phyloP scores from a whole-genome alignment of 2,113 vertebrate genomes.

The Sander lucioperca region DNA sequence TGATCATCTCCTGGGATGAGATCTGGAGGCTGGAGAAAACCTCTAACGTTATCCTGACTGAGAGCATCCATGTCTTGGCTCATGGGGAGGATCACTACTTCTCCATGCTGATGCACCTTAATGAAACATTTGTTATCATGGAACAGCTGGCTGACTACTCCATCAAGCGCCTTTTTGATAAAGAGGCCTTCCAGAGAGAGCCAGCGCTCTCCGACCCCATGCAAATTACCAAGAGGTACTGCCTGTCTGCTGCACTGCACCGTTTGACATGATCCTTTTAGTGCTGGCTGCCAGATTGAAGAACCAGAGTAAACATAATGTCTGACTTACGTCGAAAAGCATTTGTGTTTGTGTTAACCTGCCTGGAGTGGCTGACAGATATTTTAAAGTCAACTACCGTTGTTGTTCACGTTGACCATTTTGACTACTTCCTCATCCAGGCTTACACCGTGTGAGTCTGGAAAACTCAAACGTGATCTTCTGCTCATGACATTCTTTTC shows the following conservation, averaged over 20 bases:
- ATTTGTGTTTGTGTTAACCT: constrained; percentile 38
- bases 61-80: constrained; percentile 93
- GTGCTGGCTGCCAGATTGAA: constrained; percentile 2
- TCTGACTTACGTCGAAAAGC: constrained; percentile 14
- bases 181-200: constrained; percentile 92
- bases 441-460: background rate
- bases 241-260: constrained; percentile 4
- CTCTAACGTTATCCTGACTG: constrained; percentile 93
- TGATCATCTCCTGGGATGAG: constrained; percentile 95
- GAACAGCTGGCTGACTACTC: constrained; percentile 95
- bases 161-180: constrained; percentile 95
- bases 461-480: background rate
- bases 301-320: constrained; percentile 10
- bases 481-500: background rate
- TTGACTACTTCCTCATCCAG: background rate
- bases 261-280: constrained; percentile 44
- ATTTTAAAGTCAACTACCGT: background rate
- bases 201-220: constrained; percentile 90
- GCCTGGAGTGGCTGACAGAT: background rate
- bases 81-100: constrained; percentile 94
- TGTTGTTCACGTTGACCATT: background rate
- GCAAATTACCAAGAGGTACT: constrained; percentile 95
- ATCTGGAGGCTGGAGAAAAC: constrained; percentile 94
- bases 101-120: constrained; percentile 98
- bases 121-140: constrained; percentile 95